Evolutionary conservation across 2,113 vertebrate genomes (phyloP).

Genomic region (Pipa parva): DNA sequence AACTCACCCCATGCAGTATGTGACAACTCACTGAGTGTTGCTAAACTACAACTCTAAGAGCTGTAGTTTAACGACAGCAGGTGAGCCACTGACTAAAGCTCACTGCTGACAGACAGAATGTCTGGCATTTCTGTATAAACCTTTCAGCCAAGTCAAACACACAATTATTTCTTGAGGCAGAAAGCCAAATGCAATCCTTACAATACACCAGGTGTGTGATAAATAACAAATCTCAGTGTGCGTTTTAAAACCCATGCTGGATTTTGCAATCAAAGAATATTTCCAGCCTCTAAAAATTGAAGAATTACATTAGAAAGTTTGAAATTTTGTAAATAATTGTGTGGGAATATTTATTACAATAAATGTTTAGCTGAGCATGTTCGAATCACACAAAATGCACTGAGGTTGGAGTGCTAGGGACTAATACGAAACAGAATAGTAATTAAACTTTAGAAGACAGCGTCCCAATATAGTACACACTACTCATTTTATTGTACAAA

Average conservation of each 20-base stretch:
- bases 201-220: conserved; percentile 29
- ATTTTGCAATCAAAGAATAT: not conserved
- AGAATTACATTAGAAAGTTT: no score
- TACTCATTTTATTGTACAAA: no score
- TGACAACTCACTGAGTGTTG: not conserved
- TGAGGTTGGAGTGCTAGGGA: no score
- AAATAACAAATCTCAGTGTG: conserved; percentile 6
- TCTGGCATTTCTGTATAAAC: conserved; percentile 22
- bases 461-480: no score
- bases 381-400: no score
- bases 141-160: conserved; percentile 32
- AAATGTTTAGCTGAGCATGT: no score
- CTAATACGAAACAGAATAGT: no score
- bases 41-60: no score
- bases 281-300: not conserved
- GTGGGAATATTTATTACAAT: no score
- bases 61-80: not conserved
- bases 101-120: not conserved
- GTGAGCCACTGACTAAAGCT: conserved; percentile 1
- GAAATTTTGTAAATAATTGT: no score
- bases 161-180: conserved; percentile 6
- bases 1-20: not conserved
- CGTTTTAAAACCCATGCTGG: not conserved
- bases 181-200: not conserved
- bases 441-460: no score